These are phyloP conservation scores for Bicyclus anynana DNA, from an alignment of 1,140 invertebrate species.

Conservation along the genomic window DNA sequence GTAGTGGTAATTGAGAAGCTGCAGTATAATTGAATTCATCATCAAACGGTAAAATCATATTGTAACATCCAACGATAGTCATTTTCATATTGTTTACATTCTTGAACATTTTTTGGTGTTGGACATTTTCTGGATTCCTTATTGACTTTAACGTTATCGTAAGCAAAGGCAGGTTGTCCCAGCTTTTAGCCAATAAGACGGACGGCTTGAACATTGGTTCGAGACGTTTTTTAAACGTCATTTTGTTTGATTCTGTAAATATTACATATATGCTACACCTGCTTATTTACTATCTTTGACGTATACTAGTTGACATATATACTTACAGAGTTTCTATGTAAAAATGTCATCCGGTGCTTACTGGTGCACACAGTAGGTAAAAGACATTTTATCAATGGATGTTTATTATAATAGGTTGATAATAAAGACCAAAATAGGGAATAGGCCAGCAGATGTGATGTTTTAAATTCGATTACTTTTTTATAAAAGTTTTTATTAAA, in stretches of 20 bases:
- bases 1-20: slow-evolving; percentile 43
- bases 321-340: no score
- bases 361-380: no score
- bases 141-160: slow-evolving; percentile 37
- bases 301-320: no score
- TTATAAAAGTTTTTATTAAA: no score
- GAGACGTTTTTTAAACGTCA: slow-evolving; percentile 45
- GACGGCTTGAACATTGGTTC: slow-evolving; percentile 37
- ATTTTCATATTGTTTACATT: slow-evolving; percentile 51
- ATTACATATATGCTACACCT: no score
- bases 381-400: no score
- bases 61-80: slow-evolving; percentile 50
- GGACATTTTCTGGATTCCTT: slow-evolving; percentile 33
- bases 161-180: slow-evolving; percentile 58
- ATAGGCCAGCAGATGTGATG: no score
- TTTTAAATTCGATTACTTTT: no score
- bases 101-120: slow-evolving; percentile 42
- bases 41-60: slow-evolving; percentile 42
- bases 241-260: slow-evolving; percentile 43
- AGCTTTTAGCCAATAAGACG: slow-evolving; percentile 44
- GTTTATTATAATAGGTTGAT: no score
- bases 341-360: no score
- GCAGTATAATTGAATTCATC: slow-evolving; percentile 39
- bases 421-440: no score
- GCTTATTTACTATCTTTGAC: no score